These are phyloP conservation scores for Gallinago nigripennis DNA, from an alignment of 2,797 vertebrate genomes.

Conservation along the genomic window DNA sequence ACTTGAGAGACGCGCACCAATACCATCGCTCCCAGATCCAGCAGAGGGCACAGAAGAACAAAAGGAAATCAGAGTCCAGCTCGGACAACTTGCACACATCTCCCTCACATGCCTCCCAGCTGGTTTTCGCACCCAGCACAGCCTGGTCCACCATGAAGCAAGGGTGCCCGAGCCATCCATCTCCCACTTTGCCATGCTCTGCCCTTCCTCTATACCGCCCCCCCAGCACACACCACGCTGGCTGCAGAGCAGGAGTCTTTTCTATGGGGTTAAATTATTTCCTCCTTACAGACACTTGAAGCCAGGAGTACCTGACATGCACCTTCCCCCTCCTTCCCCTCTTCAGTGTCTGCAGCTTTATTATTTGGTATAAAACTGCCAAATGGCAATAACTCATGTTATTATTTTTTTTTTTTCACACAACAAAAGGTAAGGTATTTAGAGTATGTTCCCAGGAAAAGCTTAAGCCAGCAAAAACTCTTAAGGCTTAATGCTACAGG, in stretches of 20 bases:
- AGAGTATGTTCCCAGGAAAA: not conserved
- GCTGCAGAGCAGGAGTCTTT: not conserved
- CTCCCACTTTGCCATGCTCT: not conserved
- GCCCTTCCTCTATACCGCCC: not conserved
- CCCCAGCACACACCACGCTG: not conserved
- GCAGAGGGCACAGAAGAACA: slow-evolving; percentile 61
- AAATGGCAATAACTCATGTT: not conserved
- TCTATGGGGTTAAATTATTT: not conserved
- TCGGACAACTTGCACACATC: not conserved
- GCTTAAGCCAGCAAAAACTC: not conserved
- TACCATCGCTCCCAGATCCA: not conserved
- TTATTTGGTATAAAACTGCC: not conserved
- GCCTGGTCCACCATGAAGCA: not conserved
- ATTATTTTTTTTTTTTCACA: not conserved
- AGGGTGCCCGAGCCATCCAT: not conserved
- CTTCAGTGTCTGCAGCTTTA: not conserved
- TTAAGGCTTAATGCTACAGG: not conserved
- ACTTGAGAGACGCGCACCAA: not conserved
- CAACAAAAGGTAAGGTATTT: not conserved
- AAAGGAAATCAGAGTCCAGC: not conserved
- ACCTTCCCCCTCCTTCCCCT: not conserved
- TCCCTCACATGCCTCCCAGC: fast-evolving
- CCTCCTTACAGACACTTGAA: not conserved
- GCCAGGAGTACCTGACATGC: not conserved
- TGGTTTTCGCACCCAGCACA: not conserved